phyloP scores from a whole-genome alignment of 2,113 vertebrate species.

The Syngnathoides biaculeatus region DNA sequence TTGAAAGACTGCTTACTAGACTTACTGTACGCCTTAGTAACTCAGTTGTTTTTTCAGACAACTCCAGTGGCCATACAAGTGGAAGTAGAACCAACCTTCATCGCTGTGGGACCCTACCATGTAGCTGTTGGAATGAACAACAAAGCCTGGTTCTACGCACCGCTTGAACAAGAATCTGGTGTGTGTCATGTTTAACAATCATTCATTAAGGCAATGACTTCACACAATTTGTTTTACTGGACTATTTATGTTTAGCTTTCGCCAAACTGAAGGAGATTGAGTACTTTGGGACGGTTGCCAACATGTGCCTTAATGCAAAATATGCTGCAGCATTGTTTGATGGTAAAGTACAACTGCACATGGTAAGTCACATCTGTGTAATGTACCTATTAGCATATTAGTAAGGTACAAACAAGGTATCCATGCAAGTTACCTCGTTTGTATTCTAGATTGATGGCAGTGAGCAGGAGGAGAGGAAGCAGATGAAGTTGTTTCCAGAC shows the following conservation, averaged over 20 bases:
- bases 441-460: constrained; percentile 85
- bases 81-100: constrained; percentile 91
- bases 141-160: constrained; percentile 92
- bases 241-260: constrained; percentile 70
- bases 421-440: constrained; percentile 2
- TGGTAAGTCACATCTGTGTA: constrained; percentile 75
- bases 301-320: constrained; percentile 87
- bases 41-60: constrained; percentile 71
- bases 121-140: constrained; percentile 98
- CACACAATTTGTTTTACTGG: neutral
- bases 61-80: constrained; percentile 81
- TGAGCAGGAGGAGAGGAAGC: constrained; percentile 82
- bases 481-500: constrained; percentile 90
- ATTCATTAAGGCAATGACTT: neutral
- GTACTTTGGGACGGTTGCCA: constrained; percentile 90
- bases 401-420: no score
- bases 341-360: constrained; percentile 92
- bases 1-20: neutral
- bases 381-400: neutral
- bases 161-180: constrained; percentile 75
- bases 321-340: constrained; percentile 94
- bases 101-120: constrained; percentile 89
- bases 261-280: constrained; percentile 89
- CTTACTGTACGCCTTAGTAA: neutral
- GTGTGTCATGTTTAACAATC: constrained; percentile 6